Evolutionary conservation across 2,113 vertebrate species (phyloP).

Genomic region (Gorsachius goisagi): DNA sequence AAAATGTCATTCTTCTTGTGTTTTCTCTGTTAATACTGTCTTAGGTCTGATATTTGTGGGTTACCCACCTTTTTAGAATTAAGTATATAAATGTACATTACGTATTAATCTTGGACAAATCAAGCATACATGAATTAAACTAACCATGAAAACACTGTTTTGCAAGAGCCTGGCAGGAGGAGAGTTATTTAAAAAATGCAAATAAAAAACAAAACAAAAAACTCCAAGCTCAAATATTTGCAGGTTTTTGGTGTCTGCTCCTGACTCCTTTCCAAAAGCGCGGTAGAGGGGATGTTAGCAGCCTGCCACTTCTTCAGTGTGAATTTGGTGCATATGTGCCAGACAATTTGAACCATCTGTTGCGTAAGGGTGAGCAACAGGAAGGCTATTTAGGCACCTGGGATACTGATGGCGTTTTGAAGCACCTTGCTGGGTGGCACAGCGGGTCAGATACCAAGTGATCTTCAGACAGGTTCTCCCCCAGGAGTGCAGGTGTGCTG

Average conservation of each 20-base stretch:
- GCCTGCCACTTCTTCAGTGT: neutral
- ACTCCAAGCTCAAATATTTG: conserved; percentile 14
- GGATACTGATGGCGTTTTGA: neutral
- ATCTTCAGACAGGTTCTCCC: neutral
- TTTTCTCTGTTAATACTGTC: neutral
- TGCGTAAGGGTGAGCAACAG: neutral
- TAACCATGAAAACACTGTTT: neutral
- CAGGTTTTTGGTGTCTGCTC: neutral
- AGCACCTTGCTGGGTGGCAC: neutral
- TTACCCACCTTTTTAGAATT: neutral
- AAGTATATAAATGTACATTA: neutral
- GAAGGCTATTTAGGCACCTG: neutral
- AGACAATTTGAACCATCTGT: conserved; percentile 35
- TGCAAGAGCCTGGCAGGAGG: neutral
- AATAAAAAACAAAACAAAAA: neutral
- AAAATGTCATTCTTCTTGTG: neutral
- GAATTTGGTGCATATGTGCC: neutral
- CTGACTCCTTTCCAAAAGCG: neutral
- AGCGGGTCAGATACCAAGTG: neutral
- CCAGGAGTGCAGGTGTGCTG: neutral
- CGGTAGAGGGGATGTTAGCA: neutral
- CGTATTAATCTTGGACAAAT: neutral
- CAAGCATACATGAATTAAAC: neutral
- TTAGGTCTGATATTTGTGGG: neutral
- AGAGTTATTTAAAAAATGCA: neutral